A percentile compares a stretch with the other conserved stretches of the same genome.
These are phyloP conservation scores for Eucidaris tribuloides DNA, from an alignment of 35 echinoderm and acorn worm species.

Conservation along the genomic window DNA sequence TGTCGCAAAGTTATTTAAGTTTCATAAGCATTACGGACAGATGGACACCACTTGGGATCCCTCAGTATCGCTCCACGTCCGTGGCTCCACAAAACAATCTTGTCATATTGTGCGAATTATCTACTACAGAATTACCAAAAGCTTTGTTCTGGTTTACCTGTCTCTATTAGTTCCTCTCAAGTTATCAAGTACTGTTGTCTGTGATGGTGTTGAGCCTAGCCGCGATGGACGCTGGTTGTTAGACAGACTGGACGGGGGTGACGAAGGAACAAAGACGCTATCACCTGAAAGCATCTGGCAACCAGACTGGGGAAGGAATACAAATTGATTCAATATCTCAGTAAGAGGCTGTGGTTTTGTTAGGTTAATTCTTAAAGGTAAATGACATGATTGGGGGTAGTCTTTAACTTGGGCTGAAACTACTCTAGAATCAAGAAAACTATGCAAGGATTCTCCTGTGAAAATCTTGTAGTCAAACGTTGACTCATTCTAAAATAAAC, in stretches of 20 bases:
- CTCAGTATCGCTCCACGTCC: not conserved
- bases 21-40: not conserved
- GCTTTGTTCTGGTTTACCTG: not conserved
- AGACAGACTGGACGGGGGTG: not conserved
- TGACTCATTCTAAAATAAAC: too few species aligned
- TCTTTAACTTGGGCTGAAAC: too few species aligned
- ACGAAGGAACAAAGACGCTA: not conserved
- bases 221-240: constrained; percentile 16
- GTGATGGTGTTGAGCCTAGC: not conserved
- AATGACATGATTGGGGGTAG: not conserved
- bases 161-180: not conserved
- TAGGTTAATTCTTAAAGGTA: not conserved
- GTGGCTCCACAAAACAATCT: not conserved
- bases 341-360: not conserved
- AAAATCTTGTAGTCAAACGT: too few species aligned
- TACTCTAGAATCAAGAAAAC: too few species aligned
- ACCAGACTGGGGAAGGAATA: not conserved
- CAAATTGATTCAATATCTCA: not conserved
- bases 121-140: not conserved
- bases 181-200: constrained; percentile 32
- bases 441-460: too few species aligned
- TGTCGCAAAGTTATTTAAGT: not conserved
- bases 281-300: not conserved
- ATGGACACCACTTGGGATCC: not conserved
- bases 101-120: not conserved